phyloP scores from a whole-genome alignment of 53 echinoderm and acorn worm genomes.

The Crossaster papposus region DNA sequence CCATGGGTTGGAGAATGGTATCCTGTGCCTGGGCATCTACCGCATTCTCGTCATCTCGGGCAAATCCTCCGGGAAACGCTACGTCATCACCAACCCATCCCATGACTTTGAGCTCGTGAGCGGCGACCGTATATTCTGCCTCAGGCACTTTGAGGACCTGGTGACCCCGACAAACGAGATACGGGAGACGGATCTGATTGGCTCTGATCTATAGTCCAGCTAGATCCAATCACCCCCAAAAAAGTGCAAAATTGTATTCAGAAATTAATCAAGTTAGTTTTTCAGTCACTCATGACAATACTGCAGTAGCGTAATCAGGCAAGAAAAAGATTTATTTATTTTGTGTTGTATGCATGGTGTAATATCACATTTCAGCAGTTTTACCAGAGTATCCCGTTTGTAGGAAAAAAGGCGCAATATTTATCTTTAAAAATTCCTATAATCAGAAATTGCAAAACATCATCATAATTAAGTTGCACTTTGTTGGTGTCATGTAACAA shows the following conservation, averaged over 20 bases:
- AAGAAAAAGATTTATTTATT: neutral
- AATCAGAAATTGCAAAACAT: neutral
- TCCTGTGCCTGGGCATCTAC: conserved; percentile 94
- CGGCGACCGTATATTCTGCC: conserved; percentile 90
- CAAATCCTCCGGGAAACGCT: conserved; percentile 82
- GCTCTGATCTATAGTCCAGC: neutral
- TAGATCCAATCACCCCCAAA: neutral
- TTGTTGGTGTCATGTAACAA: too few species aligned
- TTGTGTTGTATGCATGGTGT: too few species aligned
- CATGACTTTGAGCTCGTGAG: conserved; percentile 85
- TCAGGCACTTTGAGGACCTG: conserved; percentile 82
- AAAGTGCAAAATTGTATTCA: neutral
- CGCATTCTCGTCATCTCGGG: conserved; percentile 79
- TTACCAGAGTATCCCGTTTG: neutral
- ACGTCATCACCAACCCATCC: conserved; percentile 93
- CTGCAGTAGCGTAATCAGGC: neutral
- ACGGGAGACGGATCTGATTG: conserved; percentile 2
- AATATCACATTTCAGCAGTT: too few species aligned
- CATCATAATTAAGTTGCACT: neutral
- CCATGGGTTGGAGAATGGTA: conserved; percentile 88
- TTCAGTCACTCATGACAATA: neutral
- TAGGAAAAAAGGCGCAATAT: neutral
- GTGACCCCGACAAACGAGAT: conserved; percentile 12
- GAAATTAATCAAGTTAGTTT: neutral
- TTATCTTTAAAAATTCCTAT: neutral